Evolutionary conservation across 2,888 invertebrate species (phyloP).

Genomic region (Agriopis aurantiaria): DNA sequence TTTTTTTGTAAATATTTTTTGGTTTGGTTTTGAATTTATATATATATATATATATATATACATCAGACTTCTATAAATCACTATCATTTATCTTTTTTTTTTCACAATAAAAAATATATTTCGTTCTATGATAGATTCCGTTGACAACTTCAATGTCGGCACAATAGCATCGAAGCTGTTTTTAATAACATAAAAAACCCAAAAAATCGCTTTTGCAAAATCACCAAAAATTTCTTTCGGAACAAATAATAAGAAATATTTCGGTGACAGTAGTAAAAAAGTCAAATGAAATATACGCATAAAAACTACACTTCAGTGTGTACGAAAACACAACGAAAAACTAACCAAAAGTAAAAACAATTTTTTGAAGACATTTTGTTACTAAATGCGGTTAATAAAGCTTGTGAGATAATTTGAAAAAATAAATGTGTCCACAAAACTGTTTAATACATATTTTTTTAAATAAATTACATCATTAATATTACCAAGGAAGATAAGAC

Average conservation of each 20-base stretch:
- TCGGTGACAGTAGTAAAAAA: background rate
- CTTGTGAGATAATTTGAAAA: conserved; percentile 14
- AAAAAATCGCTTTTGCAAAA: too few species aligned
- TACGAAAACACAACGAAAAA: conserved; percentile 30
- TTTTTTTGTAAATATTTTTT: too few species aligned
- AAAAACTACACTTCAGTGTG: conserved; percentile 20
- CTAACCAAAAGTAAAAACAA: conserved; percentile 25
- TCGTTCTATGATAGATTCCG: too few species aligned
- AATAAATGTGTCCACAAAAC: conserved; percentile 34
- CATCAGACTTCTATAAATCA: too few species aligned
- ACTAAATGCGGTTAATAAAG: conserved; percentile 32
- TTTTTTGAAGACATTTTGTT: conserved; percentile 27
- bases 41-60: too few species aligned
- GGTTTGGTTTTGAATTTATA: too few species aligned
- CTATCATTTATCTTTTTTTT: too few species aligned
- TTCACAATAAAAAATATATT: too few species aligned
- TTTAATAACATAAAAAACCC: too few species aligned
- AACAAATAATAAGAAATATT: conserved; percentile 18
- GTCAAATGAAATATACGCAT: conserved; percentile 31
- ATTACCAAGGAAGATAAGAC: too few species aligned
- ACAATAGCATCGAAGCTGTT: too few species aligned
- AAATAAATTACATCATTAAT: conserved; percentile 29
- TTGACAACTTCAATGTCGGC: too few species aligned
- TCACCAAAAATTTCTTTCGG: conserved; percentile 18
- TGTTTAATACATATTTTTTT: conserved; percentile 24